Conservation (phyloP, 2,797 vertebrate species). For the Platyrinchus mystaceus region DNA sequence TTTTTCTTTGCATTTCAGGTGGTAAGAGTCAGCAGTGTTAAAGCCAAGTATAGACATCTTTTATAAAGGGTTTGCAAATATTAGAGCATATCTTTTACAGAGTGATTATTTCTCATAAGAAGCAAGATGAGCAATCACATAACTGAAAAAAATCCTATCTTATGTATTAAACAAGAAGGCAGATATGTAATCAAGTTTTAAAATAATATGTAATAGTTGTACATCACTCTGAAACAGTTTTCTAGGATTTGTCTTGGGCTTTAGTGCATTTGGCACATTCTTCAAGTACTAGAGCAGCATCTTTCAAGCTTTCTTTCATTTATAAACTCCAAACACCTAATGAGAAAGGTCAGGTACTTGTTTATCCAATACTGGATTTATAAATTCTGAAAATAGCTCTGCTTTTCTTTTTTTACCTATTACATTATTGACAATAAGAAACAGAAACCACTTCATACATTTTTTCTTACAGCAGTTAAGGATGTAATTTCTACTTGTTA, state of each 20-base stretch:
- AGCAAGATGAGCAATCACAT: neutral
- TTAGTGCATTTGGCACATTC: neutral
- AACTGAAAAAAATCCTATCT: neutral
- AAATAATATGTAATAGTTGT: neutral
- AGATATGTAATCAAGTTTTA: neutral
- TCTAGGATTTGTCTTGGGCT: neutral
- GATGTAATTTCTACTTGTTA: conserved; percentile 2
- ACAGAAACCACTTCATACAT: neutral
- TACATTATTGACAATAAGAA: neutral
- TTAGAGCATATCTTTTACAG: neutral
- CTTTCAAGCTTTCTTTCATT: neutral
- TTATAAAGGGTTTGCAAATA: neutral
- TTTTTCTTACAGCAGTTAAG: neutral
- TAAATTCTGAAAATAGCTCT: neutral
- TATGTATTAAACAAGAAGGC: neutral
- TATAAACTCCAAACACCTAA: neutral
- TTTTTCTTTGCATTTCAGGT: neutral
- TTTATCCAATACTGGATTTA: neutral
- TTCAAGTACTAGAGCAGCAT: neutral
- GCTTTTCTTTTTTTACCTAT: neutral
- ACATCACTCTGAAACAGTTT: neutral
- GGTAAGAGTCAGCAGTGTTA: neutral
- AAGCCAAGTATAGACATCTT: neutral
- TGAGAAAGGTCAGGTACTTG: neutral
- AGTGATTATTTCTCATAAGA: neutral